Conservation (phyloP, 2,113 vertebrate genomes). For the Rhegmatorhina hoffmannsi region DNA sequence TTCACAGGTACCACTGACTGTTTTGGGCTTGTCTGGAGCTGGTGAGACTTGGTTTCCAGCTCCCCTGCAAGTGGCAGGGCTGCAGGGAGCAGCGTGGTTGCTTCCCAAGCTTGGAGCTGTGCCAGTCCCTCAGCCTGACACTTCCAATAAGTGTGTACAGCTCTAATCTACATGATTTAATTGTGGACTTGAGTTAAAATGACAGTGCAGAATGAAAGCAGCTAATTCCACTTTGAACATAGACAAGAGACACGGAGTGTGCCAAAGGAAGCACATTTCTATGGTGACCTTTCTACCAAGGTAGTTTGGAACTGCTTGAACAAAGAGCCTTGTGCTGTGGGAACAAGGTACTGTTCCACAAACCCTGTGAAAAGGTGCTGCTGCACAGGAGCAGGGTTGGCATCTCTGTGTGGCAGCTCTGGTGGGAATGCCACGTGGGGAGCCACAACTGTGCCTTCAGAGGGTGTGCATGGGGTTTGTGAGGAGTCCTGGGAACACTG, state of each 20-base stretch:
- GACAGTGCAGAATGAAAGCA: not conserved
- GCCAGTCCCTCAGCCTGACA: not conserved
- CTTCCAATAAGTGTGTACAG: not conserved
- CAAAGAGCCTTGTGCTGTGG: not conserved
- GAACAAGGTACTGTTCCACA: not conserved
- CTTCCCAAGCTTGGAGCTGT: constrained; percentile 1
- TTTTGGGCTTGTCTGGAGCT: not conserved
- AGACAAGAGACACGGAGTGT: not conserved
- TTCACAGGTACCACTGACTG: not conserved
- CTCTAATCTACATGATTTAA: not conserved
- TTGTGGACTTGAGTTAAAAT: not conserved
- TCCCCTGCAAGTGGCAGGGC: constrained; percentile 24
- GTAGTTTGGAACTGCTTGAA: not conserved
- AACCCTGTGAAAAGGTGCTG: not conserved
- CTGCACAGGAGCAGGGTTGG: not conserved
- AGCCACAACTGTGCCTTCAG: not conserved
- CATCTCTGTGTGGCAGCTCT: not conserved
- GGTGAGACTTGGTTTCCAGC: constrained; percentile 25
- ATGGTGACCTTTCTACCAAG: not conserved
- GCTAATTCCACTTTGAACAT: not conserved
- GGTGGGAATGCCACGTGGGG: not conserved
- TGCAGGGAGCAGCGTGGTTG: not conserved
- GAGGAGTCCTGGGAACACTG: not conserved
- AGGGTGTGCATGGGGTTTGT: not conserved
- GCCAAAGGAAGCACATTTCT: not conserved